Percentiles rank a stretch among this genome's conserved stretches.
Evolutionary conservation across 1,140 invertebrate genomes (phyloP).

Genomic region (Philopotamus ludificatus): DNA sequence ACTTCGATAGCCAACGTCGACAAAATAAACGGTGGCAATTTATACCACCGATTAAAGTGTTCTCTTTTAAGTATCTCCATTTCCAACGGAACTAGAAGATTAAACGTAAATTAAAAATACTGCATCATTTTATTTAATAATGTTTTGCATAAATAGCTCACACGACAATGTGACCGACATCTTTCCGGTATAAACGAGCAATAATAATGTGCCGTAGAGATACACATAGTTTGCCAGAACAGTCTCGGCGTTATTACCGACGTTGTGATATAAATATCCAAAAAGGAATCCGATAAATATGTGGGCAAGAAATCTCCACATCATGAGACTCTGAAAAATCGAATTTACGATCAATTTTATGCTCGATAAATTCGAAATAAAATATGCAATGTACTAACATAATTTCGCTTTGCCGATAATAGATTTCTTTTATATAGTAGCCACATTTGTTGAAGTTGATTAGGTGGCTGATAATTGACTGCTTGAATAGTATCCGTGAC

Average conservation of each 20-base stretch:
- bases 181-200: conserved; percentile 91
- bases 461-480: conserved; percentile 44
- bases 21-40: conserved; percentile 83
- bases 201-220: conserved; percentile 85
- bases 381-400: conserved; percentile 54
- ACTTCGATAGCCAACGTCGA: conserved; percentile 88
- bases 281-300: conserved; percentile 82
- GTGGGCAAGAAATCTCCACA: conserved; percentile 78
- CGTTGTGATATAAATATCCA: conserved; percentile 83
- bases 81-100: conserved; percentile 77
- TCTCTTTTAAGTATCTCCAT: conserved; percentile 84
- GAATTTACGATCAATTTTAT: neutral
- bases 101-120: conserved; percentile 14
- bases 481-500: conserved; percentile 45
- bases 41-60: conserved; percentile 95
- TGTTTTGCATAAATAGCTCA: conserved; percentile 59
- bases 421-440: conserved; percentile 64
- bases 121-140: conserved; percentile 3
- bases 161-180: conserved; percentile 95
- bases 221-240: conserved; percentile 90
- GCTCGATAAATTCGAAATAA: neutral
- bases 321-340: conserved; percentile 61
- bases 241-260: conserved; percentile 80
- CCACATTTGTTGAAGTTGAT: conserved; percentile 53
- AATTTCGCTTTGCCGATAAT: conserved; percentile 60